These are phyloP conservation scores for Drosophila recens DNA, from an alignment of 2,888 invertebrate species.

Conservation along the genomic window DNA sequence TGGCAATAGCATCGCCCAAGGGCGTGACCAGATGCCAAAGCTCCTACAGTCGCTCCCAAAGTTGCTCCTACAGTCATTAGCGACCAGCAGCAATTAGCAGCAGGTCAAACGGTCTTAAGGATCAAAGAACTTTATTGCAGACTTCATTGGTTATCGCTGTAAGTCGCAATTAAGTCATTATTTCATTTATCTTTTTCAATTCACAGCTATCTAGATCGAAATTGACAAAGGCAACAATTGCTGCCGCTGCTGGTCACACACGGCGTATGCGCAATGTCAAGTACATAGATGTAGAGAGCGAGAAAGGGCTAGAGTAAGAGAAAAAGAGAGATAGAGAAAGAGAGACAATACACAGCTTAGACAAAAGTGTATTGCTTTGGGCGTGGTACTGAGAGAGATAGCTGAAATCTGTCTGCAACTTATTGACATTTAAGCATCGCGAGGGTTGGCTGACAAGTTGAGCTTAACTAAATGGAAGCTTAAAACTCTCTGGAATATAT, in stretches of 20 bases:
- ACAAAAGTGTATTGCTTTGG: constrained; percentile 32
- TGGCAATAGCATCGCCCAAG: constrained; percentile 39
- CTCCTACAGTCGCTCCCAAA: constrained; percentile 14
- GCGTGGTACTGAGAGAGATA: constrained; percentile 54
- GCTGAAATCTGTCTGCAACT: constrained; percentile 69
- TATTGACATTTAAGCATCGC: constrained; percentile 66
- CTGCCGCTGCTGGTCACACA: constrained; percentile 63
- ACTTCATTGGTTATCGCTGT: constrained; percentile 1
- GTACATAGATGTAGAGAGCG: constrained; percentile 27
- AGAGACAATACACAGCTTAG: constrained; percentile 27
- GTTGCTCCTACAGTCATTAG: constrained; percentile 59
- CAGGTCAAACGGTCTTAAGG: constrained; percentile 20
- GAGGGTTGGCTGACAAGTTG: constrained; percentile 34
- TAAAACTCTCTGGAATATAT: too few relatives aligned
- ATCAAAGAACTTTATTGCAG: constrained; percentile 24
- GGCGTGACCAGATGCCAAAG: constrained; percentile 47
- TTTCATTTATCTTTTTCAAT: constrained; percentile 3
- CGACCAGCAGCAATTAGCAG: constrained; percentile 60
- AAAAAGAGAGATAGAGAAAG: constrained; percentile 29
- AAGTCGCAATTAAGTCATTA: constrained; percentile 19
- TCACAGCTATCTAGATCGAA: constrained; percentile 2
- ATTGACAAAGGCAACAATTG: constrained; percentile 67
- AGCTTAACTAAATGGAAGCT: too few relatives aligned
- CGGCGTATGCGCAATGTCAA: constrained; percentile 71
- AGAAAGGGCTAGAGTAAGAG: constrained; percentile 38